phyloP scores from a whole-genome alignment of 2,113 vertebrate genomes.

The Thalassoma bifasciatum region DNA sequence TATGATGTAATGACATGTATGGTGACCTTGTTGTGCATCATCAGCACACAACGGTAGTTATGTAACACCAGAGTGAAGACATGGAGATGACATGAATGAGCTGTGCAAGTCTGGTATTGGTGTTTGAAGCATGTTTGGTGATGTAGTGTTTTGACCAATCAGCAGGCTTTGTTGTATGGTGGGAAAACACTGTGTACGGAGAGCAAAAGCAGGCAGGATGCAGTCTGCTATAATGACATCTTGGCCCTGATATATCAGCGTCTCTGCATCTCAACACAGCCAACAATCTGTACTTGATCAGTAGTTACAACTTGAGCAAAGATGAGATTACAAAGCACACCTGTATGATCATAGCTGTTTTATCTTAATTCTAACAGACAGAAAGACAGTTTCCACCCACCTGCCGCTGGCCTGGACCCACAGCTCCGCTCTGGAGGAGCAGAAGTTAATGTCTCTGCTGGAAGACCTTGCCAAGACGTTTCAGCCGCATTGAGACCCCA shows the following conservation, averaged over 20 bases:
- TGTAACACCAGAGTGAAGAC: neutral
- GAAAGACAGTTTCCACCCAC: constrained; percentile 79
- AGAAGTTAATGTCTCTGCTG: constrained; percentile 83
- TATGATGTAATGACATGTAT: neutral
- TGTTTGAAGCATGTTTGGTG: too few species aligned
- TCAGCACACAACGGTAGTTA: neutral
- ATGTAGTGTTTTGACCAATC: too few species aligned
- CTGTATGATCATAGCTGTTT: neutral
- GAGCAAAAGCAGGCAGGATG: too few species aligned
- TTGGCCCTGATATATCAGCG: too few species aligned
- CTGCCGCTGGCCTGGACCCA: constrained; percentile 85
- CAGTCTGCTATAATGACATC: too few species aligned
- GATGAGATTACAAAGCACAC: too few species aligned
- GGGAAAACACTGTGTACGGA: too few species aligned
- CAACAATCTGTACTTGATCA: too few species aligned
- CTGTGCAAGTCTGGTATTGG: neutral
- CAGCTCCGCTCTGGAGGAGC: constrained; percentile 82
- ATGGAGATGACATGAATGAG: neutral
- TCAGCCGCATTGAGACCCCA: constrained; percentile 79
- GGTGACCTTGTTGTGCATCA: neutral
- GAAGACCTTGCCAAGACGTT: constrained; percentile 83
- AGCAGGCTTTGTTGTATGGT: too few species aligned
- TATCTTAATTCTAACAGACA: constrained; percentile 73
- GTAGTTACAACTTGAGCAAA: too few species aligned
- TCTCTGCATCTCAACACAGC: too few species aligned